These are phyloP conservation scores for Cosmopolites sordidus DNA, from an alignment of 2,888 invertebrate genomes.

Conservation along the genomic window DNA sequence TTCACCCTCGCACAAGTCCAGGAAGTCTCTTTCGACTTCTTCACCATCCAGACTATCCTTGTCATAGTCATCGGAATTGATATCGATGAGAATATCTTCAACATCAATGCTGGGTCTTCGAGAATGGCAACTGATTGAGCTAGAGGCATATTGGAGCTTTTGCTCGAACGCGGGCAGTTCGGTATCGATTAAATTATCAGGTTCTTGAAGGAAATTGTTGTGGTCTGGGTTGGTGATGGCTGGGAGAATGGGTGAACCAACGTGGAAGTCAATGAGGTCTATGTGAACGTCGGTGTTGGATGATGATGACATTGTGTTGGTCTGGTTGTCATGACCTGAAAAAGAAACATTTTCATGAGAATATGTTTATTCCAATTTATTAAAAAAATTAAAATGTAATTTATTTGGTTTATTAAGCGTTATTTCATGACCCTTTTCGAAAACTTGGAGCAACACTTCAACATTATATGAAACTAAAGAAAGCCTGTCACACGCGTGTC, in stretches of 20 bases:
- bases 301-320: constrained; percentile 14
- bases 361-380: too few species aligned
- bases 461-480: too few species aligned
- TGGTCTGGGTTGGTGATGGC: constrained; percentile 24
- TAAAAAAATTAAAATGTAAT: too few species aligned
- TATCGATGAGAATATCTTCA: constrained; percentile 45
- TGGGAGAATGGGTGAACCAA: constrained; percentile 41
- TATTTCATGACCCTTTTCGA: too few species aligned
- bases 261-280: constrained; percentile 44
- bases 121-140: background rate
- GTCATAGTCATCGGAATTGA: constrained; percentile 33
- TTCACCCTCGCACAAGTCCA: constrained; percentile 15
- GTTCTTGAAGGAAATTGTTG: constrained; percentile 7
- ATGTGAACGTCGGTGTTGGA: constrained; percentile 5
- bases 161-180: constrained; percentile 44
- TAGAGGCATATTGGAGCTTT: constrained; percentile 39
- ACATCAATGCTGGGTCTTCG: constrained; percentile 39
- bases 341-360: too few species aligned
- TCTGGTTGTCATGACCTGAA: constrained; percentile 18
- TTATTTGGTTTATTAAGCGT: too few species aligned
- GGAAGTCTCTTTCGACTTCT: constrained; percentile 16
- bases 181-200: constrained; percentile 43
- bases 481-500: too few species aligned
- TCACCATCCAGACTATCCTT: constrained; percentile 22
- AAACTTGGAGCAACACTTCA: too few species aligned